phyloP scores from a whole-genome alignment of 2,888 invertebrate genomes.

The Meloe dianella region DNA sequence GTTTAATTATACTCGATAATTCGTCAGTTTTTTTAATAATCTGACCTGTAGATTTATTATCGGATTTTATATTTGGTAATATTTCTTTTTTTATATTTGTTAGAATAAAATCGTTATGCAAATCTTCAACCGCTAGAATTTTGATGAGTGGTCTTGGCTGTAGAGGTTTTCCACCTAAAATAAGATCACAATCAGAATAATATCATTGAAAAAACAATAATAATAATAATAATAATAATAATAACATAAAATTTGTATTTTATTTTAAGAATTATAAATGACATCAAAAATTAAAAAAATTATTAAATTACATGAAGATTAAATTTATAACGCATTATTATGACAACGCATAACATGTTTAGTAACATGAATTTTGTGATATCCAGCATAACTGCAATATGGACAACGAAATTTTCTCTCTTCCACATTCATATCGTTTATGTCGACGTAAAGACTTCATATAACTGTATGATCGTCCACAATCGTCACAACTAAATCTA shows the following conservation, averaged over 20 bases:
- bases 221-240: too few species aligned
- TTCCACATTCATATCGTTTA: slow-evolving; percentile 73
- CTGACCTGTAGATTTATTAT: slow-evolving; percentile 13
- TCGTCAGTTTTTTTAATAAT: slow-evolving; percentile 11
- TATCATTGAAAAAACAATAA: too few species aligned
- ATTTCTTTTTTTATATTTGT: slow-evolving; percentile 45
- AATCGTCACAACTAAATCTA: slow-evolving; percentile 66
- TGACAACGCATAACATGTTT: slow-evolving; percentile 19
- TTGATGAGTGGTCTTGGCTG: slow-evolving; percentile 39
- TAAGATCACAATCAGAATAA: slow-evolving; percentile 16
- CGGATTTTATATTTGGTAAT: slow-evolving; percentile 33
- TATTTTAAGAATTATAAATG: too few species aligned
- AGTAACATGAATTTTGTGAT: slow-evolving; percentile 65
- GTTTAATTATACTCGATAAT: slow-evolving; percentile 15
- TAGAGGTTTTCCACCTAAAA: slow-evolving; percentile 20
- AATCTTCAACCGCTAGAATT: slow-evolving; percentile 46
- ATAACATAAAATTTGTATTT: too few species aligned
- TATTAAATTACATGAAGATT: too few species aligned
- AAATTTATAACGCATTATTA: slow-evolving; percentile 1
- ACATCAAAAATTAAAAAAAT: too few species aligned
- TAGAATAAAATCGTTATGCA: slow-evolving; percentile 44
- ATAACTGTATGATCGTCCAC: slow-evolving; percentile 77
- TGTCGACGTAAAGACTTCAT: slow-evolving; percentile 74
- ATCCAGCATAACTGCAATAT: slow-evolving; percentile 67
- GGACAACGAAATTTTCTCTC: slow-evolving; percentile 68